phyloP scores from a whole-genome alignment of 64 coral and sea anemone genomes.

The Cladopsammia gracilis region DNA sequence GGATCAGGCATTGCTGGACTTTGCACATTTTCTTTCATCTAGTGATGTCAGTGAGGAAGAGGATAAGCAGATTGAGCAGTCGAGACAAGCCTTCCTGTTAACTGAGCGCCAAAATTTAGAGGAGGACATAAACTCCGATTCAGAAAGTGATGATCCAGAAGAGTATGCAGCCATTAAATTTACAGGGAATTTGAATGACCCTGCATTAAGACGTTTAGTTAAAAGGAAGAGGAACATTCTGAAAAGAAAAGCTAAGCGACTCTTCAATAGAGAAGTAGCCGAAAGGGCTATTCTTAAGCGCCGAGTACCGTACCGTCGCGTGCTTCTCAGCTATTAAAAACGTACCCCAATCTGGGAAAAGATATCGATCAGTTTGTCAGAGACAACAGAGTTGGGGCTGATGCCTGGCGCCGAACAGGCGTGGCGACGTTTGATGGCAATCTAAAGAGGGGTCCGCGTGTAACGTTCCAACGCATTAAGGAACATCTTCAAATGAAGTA shows the following conservation, averaged over 20 bases:
- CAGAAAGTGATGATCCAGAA: constrained; percentile 58
- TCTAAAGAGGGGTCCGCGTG: neutral
- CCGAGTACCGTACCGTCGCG: constrained; percentile 4
- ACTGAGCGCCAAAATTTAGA: constrained; percentile 15
- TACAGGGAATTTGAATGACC: neutral
- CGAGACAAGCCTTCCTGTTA: constrained; percentile 50
- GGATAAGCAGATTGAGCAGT: constrained; percentile 47
- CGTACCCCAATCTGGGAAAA: constrained; percentile 55
- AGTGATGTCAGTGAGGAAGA: constrained; percentile 58
- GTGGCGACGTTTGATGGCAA: neutral
- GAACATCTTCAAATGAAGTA: constrained; percentile 37
- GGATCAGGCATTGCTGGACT: constrained; percentile 49
- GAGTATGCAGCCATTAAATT: neutral
- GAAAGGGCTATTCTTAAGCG: constrained; percentile 37
- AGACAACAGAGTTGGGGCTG: neutral
- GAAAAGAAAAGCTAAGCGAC: constrained; percentile 44
- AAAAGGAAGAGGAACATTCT: constrained; percentile 5
- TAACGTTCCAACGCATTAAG: constrained; percentile 23
- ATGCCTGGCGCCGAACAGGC: neutral
- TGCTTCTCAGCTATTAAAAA: constrained; percentile 9
- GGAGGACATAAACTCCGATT: neutral
- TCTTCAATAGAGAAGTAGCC: neutral
- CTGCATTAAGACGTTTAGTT: constrained; percentile 11
- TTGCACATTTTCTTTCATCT: constrained; percentile 40
- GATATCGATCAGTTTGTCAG: constrained; percentile 4